Evolutionary conservation across 2,113 vertebrate genomes (phyloP), one percentile per base, ranked within the genome.

Genomic region (Gasterosteus aculeatus): DNA sequence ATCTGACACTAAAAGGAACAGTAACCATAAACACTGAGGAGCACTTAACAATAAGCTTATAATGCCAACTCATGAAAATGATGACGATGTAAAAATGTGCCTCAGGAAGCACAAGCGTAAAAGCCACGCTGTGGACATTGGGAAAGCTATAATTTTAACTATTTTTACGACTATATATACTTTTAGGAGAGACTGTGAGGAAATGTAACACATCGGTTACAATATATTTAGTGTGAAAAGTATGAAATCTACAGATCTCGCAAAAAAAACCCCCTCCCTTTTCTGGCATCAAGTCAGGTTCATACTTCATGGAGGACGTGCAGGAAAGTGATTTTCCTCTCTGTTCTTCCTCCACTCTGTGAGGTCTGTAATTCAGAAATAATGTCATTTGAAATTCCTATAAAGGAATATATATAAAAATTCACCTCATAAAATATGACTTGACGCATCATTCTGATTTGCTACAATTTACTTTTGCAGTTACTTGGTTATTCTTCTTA

Each of bases 141-240:
- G 57, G 73, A 44, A 51, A 53, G 26, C 62, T 82, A 4, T 53
- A 11, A 9, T 53, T 53, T 22, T 42, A 3, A 42, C 10, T 12
- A 12, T 42, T 61, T 60, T 53, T 26, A 26, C 22, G 22, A 33
- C 1, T 26, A 4, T 77, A 44, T 75, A 58, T 47, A 41, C 42
- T 84, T 63, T 78, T 78, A 69, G 33, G 49, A 57, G 38, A 58
- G n/a, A 57, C 57, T 3, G 3, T 67, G 51, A 53, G 11, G 2
- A 19, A 16, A 15, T 44, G 14, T 2, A n/a, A 22, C 5, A 26
- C 47, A 56, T 33, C 18, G 29, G 19, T 69, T 44, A 0, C 2
- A 35, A 0, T 2, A 44, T 11, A 46, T 5, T 49, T 60, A 71
- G 29, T 15, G 22, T 9, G 26, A 59, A 67, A 59, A 51, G 12